Evolutionary conservation across 2,797 vertebrate genomes (phyloP), one percentile per base, ranked within the genome.

Genomic region (Rhabdomys pumilio): DNA sequence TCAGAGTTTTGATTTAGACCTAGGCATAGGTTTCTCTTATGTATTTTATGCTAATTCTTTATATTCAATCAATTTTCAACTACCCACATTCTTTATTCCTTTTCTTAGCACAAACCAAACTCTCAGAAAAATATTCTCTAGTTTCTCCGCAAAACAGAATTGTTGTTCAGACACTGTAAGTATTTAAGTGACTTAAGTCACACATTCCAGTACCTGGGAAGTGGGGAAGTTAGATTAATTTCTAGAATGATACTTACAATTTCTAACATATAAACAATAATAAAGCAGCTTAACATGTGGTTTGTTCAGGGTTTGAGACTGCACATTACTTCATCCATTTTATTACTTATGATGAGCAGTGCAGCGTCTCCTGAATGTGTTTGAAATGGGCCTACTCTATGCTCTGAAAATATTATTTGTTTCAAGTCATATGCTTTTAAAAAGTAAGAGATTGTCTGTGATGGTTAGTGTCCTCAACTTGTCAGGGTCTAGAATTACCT

Each of bases 391-490:
- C 7, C 41, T 15, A 83, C 67, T 93, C 14, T 17, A 77, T 83
- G 47, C 20, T 20, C 77, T 67, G 29, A 10, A 95, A 96, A 72
- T 50, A 34, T 0, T 89, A 47, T 26, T 89, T 72, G 9, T 57
- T 95, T 96, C 84, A 44, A 89, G 67, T 19, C 61, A 31, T 11
- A 24, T 65, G 55, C 8, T 96, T 91, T 85, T 29, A 47, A 94
- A 83, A 94, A 87, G 14, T 65, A 84, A 84, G 47, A 26, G 47
- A 24, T 29, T 34, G 31, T 55, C 84, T 87, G n/a, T 41, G 67
- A 29, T 6, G 22, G 50, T 53, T 55, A 55, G 63, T 86, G 47
- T 72, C 24, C 3, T 31, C 13, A 72, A 11, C 34, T 87, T 1
- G n/a, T 55, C 67, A 29, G 85, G 7, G 38, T 29, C 85, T 31